phyloP scores from a whole-genome alignment of 2,113 vertebrate genomes.

The Harpagus bidentatus region DNA sequence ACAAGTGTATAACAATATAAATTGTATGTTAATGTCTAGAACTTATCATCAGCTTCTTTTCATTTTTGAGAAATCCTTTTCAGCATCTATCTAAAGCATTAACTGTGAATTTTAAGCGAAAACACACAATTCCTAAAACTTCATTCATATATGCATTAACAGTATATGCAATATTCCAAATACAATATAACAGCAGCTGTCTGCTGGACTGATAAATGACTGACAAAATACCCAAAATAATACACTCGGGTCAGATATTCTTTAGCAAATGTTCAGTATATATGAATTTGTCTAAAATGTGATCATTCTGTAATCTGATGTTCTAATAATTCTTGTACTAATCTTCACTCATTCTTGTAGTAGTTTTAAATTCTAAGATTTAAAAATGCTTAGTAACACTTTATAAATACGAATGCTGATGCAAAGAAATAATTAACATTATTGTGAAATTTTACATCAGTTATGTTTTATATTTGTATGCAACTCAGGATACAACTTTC shows the following conservation, averaged over 20 bases:
- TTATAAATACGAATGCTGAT: neutral
- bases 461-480: neutral
- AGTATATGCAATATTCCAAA: neutral
- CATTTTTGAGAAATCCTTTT: neutral
- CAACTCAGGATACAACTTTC: neutral
- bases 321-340: neutral
- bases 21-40: neutral
- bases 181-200: neutral
- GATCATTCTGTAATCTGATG: neutral
- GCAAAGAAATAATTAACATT: neutral
- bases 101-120: neutral
- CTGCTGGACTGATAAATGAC: neutral
- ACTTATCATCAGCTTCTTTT: neutral
- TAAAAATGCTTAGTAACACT: neutral
- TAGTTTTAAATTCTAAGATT: neutral
- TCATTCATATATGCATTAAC: neutral
- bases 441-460: neutral
- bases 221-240: neutral
- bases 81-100: neutral
- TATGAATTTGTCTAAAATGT: neutral
- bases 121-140: neutral
- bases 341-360: neutral
- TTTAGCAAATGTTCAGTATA: neutral
- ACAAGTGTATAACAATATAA: neutral
- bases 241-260: neutral